Base-by-base conservation (phyloP, 2,113 vertebrate genomes). In the Eptesicus fuscus region DNA sequence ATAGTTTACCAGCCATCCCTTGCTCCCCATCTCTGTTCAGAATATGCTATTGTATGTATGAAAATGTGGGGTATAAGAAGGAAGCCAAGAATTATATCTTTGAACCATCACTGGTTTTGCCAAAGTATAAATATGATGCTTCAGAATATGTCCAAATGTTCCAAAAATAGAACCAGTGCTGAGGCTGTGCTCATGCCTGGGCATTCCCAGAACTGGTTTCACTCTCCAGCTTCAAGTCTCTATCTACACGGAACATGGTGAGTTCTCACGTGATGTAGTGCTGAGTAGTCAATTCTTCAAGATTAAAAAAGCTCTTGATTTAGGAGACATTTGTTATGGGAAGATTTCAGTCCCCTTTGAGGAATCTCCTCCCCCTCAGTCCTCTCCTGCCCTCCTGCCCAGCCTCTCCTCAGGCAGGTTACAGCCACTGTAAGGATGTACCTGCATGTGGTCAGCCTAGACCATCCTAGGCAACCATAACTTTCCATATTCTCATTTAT, bases 231-330 rank as follows among this genome's bases (percentile, higher is more conserved):
- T n/a, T n/a, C n/a, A n/a, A n/a, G n/a, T n/a, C n/a, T n/a, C n/a
- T n/a, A n/a, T n/a, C n/a, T n/a, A n/a, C n/a, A n/a, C n/a, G n/a
- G n/a, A n/a, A n/a, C n/a, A n/a, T n/a, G n/a, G n/a, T n/a, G n/a
- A n/a, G n/a, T n/a, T 92, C 88, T 96, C 93, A 94, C 88, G 92
- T 94, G 47, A 83, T 84, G 67, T 63, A 78, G 88, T 92, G 88
- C 88, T 91, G 93, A 96, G 88, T 90, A 93, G 88, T 90, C 94
- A 95, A 77, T 92, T 78, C 94, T 96, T 95, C 80, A 85, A 88
- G 93, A 92, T 94, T 92, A 95, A 95, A 93, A 96, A 93, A 88
- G 94, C 88, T 90, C 94, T 92, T 96, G 91, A 95, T 96, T 97
- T 95, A 96, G 91, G 88, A 96, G 91, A 67, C 80, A 95, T 97